Base-by-base conservation (phyloP, 2,797 vertebrate species). In the Enteromius paludinosus region DNA sequence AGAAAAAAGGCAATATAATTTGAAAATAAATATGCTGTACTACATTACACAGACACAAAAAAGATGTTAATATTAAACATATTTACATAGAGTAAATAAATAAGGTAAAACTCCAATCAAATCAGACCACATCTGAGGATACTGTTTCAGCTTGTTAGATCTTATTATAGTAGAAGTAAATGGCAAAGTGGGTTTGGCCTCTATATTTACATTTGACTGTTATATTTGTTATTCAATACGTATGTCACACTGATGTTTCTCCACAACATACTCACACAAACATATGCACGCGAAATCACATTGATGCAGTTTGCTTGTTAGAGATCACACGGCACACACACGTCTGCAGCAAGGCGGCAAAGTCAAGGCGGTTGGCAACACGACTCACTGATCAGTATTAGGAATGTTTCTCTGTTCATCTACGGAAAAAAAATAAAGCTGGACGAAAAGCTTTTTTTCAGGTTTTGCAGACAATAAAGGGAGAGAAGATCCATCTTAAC, bases 11-110 rank as follows among this genome's bases (percentile, higher is more conserved):
- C 95, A 96, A 96, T 96, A 96, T 95, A 94, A 96, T 98, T 97
- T 97, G 94, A 98, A 98, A 99, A 99, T 99, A 99, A 99, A 99
- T 99, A 99, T 95, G 95, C 93, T 96, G 96, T 97, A 96, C 95
- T 93, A 96, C 95, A 94, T 92, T 92, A 94, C 95, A 96, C 95
- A 96, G 93, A 96, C 94, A 97, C 94, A 96, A 84, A 96, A 45
- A 45, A 59, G 95, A 94, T 95, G 96, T 97, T 98, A 97, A 96
- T 97, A 96, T 89, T 88, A 82, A 88, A 88, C 80, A 85, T 88
- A 87, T 88, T 69, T 87, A 89, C 86, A 89, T 38, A 25, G 81
- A 87, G 82, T 84, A 91, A 92, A 90, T 89, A 92, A 90, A 91
- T 92, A 93, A 81, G 72, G 92, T 84, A 86, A 87, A 87, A 78